Evolutionary conservation across 1,140 invertebrate species (phyloP), one percentile per base, ranked within the genome.

Genomic region (Calephelis nemesis): DNA sequence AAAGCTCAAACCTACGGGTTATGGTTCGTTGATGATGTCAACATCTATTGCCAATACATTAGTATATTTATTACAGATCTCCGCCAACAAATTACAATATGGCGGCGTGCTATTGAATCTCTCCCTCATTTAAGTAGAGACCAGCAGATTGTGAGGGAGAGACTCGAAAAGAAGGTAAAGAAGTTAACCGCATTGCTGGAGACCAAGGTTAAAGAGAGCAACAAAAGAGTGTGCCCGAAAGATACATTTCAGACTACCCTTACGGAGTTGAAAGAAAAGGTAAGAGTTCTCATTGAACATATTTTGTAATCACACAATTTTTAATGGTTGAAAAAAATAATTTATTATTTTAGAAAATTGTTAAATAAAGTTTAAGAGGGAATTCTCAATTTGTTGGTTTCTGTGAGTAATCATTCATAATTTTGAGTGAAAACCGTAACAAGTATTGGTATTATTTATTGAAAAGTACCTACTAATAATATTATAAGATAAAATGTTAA

Each of bases 81-180:
- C 4, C 52, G 95, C 62, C 95, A 97, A 58, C 97, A 98, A 87
- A 97, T 98, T 10, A 94, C 95, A 47, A 95, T 97, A 72, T 98
- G 97, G 97, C 94, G 95, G 71, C 93, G 96, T 67, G 95, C 97
- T 0, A 96, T 96, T 0, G 95, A 95, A 3, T 97, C 96, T 30
- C 85, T 98, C 0, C 96, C 96, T 0, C 95, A 95, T 8, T 95
- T 97, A 72, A 97, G 96, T 66, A 95, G 96, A 82, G 97, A 98
- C 79, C 96, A 98, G 82, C 95, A 95, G 65, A 82, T 96, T 0
- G 96, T 98, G 0, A 93, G 95, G 63, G 95, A 95, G 65, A 94
- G 96, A 3, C 88, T 98, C 4, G 88, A 95, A 76, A 95, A 95
- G 78, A 97, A 97, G 84, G 94, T 96, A n/a, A 67, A 47, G 45